Evolutionary conservation across 2,797 vertebrate genomes (phyloP), one percentile per base, ranked within the genome.

Genomic region (Rhynchonycteris naso): DNA sequence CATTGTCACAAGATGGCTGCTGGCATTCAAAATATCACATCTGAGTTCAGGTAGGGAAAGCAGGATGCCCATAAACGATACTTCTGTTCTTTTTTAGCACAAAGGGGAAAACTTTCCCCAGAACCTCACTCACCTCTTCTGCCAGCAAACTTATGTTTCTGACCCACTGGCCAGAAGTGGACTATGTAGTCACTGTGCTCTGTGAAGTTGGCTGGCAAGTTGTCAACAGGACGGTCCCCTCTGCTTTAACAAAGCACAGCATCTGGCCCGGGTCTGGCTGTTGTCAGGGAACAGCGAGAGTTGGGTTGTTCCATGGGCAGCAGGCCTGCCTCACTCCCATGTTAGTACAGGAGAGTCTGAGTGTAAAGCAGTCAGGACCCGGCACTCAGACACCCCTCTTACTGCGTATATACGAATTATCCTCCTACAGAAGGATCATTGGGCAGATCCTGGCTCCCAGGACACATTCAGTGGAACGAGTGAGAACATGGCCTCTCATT

Each of bases 1-100:
- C 79, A 50, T 28, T 88, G 65, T 78, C 63, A 38, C 56, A 71
- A 80, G 50, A 66, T 26, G 63, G 56, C 69, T 82, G 56, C 63
- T 66, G 80, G 50, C 33, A 11, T 81, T 86, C 85, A 43, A 43
- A 80, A 85, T 61, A 65, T 65, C 54, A 56, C 7, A 3, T 38
- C 24, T 9, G 28, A 65, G 30, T 52, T 93, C 88, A 65, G 22
- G 59, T 16, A 33, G 43, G 38, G 38, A 38, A 63, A 82, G 59
- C 21, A 24, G 56, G 74, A 83, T 33, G 30, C 33, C 76, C 6
- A 7, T 38, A 33, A 43, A 21, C 2, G 26, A 50, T 12, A 3
- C 10, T 30, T 76, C 54, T 87, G 43, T 68, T 28, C 33, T 52
- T 52, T 63, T 47, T 76, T 9, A 68, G 63, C 43, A 35, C 10